These are phyloP conservation scores for Apodemia duryi DNA, from an alignment of 2,888 invertebrate genomes.

Conservation along the genomic window DNA sequence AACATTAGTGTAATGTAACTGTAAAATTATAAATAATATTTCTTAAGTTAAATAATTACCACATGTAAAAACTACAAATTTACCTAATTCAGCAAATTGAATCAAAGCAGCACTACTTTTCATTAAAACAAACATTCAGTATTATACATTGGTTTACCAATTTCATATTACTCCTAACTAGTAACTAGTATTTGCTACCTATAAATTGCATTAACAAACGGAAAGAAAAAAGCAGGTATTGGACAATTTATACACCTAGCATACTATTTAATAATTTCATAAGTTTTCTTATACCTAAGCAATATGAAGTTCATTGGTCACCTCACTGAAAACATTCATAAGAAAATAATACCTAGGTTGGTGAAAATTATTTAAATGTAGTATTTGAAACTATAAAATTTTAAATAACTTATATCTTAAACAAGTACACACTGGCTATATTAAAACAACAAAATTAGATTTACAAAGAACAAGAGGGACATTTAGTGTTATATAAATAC, in stretches of 20 bases:
- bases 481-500: no score
- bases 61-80: not conserved
- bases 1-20: not conserved
- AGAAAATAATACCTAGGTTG: no score
- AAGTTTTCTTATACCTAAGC: slow-evolving; percentile 20
- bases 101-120: slow-evolving; percentile 2
- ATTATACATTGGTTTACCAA: slow-evolving; percentile 17
- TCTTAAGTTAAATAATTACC: not conserved
- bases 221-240: slow-evolving; percentile 18
- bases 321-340: not conserved
- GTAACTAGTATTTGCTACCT: slow-evolving; percentile 8
- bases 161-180: slow-evolving; percentile 40
- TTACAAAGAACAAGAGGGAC: no score
- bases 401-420: no score
- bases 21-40: not conserved
- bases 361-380: no score
- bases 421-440: no score
- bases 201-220: not conserved
- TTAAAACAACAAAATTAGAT: no score
- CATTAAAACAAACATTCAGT: not conserved
- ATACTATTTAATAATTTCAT: slow-evolving; percentile 27
- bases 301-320: slow-evolving; percentile 22
- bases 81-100: not conserved
- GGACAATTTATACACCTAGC: slow-evolving; percentile 33
- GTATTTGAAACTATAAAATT: no score